Evolutionary conservation across 2,888 invertebrate species (phyloP), one percentile per base, ranked within the genome.

Genomic region (Tenthredo distinguenda): DNA sequence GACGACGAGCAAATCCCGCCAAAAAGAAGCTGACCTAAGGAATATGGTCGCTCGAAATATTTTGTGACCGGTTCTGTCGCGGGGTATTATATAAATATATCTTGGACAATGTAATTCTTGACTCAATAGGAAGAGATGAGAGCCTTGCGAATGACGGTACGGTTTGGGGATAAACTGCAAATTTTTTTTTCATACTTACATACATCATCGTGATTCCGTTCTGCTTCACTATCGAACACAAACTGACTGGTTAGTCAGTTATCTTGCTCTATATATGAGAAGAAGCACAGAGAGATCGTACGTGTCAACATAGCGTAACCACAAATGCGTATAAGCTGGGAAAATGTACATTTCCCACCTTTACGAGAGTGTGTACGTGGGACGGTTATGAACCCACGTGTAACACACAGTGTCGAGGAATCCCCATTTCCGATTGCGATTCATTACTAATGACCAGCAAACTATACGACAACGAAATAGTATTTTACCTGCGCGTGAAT

Each of bases 201-300:
- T 81, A 62, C 62, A 81, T 81, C 81, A 50, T 81, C 62, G 21
- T 58, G 12, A 79, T 81, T 58, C 81, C 37, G 21, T 21, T 40
- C 21, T 40, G 18, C 5, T 6, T 62, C 81, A 81, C 81, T 62
- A 40, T 37, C n/a, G 21, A 58, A 62, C 62, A 62, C 58, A 40
- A 62, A 81, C 81, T 81, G 62, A 62, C 62, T 37, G 31, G 15
- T 21, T 34, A n/a, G 26, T n/a, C 77, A 50, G 26, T 7, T 10
- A n/a, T 77, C 31, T 55, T 34, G 40, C 21, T 81, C 10, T 50
- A 62, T 81, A 81, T 62, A 62, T 77, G 18, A 47, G 31, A 77
- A 55, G 1, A 50, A 18, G 9, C 50, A 77, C 10, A 0, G 77
- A 18, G n/a, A 9, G 55, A 55, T 55, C 6, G 55, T 26, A 26